Base-by-base conservation (phyloP, 1,140 invertebrate species). In the Hydropsyche tenuis region DNA sequence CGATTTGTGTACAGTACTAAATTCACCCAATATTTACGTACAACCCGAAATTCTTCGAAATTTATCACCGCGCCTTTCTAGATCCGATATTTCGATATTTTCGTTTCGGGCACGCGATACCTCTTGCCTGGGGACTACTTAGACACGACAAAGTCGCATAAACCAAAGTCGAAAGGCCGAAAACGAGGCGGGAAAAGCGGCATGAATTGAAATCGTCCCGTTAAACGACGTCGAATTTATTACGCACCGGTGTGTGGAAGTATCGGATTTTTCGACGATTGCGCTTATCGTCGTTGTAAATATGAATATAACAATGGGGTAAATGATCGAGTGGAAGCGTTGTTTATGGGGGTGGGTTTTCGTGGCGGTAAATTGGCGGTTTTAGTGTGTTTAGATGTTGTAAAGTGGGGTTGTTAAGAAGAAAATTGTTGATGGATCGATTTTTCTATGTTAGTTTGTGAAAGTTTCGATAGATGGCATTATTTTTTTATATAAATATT, bases 71-170 rank as follows among this genome's bases (percentile, higher is more conserved):
- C 56, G 22, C 25, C 20, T 22, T 20, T 22, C 14, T 1, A 60
- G 56, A 60, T 60, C 56, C 56, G 56, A 60, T 60, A 18, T 60
- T 60, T 60, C 30, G 56, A 60, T 60, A 60, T 60, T 60, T 53
- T 60, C 22, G 22, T 22, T 60, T 20, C 23, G 5, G 23, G 23
- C 56, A 60, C 56, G 56, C 56, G 23, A 60, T 60, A 25, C 30
- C 30, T 37, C 30, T 9, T n/a, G n/a, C n/a, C n/a, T n/a, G n/a
- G n/a, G n/a, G n/a, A n/a, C n/a, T n/a, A n/a, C n/a, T n/a, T n/a
- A n/a, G n/a, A n/a, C n/a, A n/a, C n/a, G n/a, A n/a, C n/a, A n/a
- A n/a, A n/a, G n/a, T 6, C 37, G 37, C 37, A 12, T 43, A 43
- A 43, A 48, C 11, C 14, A n/a, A 48, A n/a, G n/a, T n/a, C n/a